Conservation (phyloP, 2,113 vertebrate genomes). For the Platysteira castanea region DNA sequence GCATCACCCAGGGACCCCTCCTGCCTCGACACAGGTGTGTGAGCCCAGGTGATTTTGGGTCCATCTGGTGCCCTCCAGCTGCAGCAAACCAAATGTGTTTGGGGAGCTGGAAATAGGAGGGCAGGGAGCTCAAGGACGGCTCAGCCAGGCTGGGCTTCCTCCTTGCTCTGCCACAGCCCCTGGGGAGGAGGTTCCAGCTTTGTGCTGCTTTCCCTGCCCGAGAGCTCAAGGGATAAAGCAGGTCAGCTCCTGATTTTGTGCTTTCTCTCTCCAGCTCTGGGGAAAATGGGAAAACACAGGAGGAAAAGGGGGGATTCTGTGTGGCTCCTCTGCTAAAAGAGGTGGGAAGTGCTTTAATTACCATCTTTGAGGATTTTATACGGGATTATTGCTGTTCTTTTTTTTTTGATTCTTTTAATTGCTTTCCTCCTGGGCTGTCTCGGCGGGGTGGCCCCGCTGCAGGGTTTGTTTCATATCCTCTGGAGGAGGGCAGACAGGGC, state of each 20-base stretch:
- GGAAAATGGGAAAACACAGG: background rate
- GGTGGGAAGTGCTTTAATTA: background rate
- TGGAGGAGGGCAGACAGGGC: background rate
- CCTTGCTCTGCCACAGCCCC: background rate
- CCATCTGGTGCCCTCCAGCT: background rate
- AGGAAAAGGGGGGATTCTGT: background rate
- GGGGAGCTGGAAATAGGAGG: background rate
- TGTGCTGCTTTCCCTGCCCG: fast-evolving
- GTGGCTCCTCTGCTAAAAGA: background rate
- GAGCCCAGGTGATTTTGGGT: background rate
- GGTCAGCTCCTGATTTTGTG: background rate
- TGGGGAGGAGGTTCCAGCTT: background rate
- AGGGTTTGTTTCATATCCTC: background rate
- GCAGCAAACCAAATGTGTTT: background rate
- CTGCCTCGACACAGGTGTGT: background rate
- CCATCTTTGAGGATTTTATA: background rate
- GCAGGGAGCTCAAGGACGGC: fast-evolving
- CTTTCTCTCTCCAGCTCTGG: background rate
- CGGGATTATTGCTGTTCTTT: background rate
- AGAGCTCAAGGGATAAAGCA: background rate
- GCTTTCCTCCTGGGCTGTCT: background rate
- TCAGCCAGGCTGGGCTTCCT: background rate
- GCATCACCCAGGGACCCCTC: background rate
- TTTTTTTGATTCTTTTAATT: background rate
- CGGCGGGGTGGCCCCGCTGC: background rate